These are phyloP conservation scores for Hirtodrosophila alboralis DNA, from an alignment of 2,888 invertebrate species.

Conservation along the genomic window DNA sequence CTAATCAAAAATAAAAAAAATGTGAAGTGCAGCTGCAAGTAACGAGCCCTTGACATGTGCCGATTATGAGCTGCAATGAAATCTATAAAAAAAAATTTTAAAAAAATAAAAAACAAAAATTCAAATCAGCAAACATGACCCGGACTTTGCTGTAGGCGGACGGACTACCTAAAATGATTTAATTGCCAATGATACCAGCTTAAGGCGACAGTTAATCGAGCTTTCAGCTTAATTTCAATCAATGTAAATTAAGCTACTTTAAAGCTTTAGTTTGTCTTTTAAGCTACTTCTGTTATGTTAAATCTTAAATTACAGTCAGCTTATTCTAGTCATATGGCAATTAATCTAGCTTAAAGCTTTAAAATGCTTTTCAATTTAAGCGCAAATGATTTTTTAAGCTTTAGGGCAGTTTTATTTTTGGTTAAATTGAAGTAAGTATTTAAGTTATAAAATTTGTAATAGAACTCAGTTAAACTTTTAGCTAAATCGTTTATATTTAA, in stretches of 20 bases:
- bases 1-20: constrained; percentile 24
- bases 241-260: not conserved
- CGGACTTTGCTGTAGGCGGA: constrained; percentile 24
- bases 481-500: no score
- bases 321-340: no score
- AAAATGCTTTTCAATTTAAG: not conserved
- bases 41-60: constrained; percentile 38
- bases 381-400: no score
- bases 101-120: no score
- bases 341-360: not conserved
- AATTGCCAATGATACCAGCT: constrained; percentile 22
- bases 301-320: not conserved
- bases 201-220: not conserved
- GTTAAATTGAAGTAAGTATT: no score
- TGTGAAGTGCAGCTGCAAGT: constrained; percentile 15
- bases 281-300: no score
- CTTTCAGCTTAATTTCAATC: not conserved
- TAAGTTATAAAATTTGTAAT: no score
- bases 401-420: no score
- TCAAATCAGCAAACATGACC: constrained; percentile 15
- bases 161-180: not conserved
- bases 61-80: constrained; percentile 15
- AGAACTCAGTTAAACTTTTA: no score
- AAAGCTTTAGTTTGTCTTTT: not conserved
- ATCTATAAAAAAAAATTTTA: no score